Conservation (phyloP, 1,140 invertebrate species). For the Lepeophtheirus salmonis region DNA sequence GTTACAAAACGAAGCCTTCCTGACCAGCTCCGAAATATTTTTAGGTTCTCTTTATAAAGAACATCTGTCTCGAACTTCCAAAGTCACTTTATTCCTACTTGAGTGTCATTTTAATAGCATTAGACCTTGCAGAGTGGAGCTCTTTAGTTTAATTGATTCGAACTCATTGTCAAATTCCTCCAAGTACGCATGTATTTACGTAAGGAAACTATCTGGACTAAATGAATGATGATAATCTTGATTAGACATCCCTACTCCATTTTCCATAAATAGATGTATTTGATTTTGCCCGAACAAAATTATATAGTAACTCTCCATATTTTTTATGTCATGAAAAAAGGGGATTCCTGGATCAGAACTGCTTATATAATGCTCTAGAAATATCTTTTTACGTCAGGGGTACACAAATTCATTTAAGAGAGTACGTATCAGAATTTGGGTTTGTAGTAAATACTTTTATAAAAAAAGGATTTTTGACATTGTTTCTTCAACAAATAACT, state of each 20-base stretch:
- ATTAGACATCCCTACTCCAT: no score
- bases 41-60: constrained; percentile 1
- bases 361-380: no score
- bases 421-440: no score
- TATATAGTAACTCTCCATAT: background rate
- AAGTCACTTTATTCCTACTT: background rate
- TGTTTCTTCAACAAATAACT: no score
- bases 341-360: no score
- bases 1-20: constrained; percentile 9
- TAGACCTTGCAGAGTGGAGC: background rate
- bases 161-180: background rate
- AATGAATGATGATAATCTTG: background rate
- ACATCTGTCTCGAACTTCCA: background rate
- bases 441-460: no score
- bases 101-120: constrained; percentile 10
- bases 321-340: no score
- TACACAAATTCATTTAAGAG: no score
- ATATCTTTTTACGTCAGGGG: no score
- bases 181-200: constrained; percentile 5
- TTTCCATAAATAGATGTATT: no score
- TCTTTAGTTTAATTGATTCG: constrained; percentile 7
- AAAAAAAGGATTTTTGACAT: no score
- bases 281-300: no score
- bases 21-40: background rate
- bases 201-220: background rate